Conservation (phyloP, 1,140 invertebrate genomes). For the Hydropsyche tenuis region DNA sequence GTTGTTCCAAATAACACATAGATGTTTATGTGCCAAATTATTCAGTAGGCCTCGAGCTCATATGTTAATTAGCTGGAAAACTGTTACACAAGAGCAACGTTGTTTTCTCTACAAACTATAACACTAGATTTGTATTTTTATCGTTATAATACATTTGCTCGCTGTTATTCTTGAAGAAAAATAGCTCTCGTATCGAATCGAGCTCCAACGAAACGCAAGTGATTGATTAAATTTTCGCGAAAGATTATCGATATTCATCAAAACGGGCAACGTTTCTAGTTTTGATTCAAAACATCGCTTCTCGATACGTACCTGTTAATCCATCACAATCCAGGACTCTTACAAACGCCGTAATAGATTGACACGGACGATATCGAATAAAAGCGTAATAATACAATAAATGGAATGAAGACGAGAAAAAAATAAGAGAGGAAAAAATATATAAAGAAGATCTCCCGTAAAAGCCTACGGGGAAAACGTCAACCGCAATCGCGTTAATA, state of each 20-base stretch:
- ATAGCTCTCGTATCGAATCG: background rate
- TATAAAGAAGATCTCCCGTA: background rate
- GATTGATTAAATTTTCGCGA: conserved; percentile 2
- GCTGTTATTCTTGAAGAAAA: background rate
- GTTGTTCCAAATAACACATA: too few species aligned
- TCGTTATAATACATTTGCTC: background rate
- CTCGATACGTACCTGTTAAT: background rate
- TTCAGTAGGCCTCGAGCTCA: background rate
- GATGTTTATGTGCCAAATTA: background rate
- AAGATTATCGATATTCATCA: background rate
- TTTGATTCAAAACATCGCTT: background rate
- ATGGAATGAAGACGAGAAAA: background rate
- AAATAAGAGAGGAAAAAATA: background rate
- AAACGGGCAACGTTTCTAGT: background rate
- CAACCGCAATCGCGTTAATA: conserved; percentile 22
- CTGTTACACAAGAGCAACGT: background rate
- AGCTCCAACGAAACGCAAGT: background rate
- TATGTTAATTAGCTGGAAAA: conserved; percentile 14
- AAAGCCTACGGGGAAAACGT: conserved; percentile 2
- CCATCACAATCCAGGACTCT: conserved; percentile 12
- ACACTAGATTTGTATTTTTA: too few species aligned
- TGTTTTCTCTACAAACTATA: too few species aligned
- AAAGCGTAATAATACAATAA: conserved; percentile 17
- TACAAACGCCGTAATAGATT: conserved; percentile 14
- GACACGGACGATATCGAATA: conserved; percentile 15